These are phyloP conservation scores for zebrafish (Danio rerio) DNA, from an alignment of 2,113 vertebrate genomes.

Conservation along the genomic window DNA sequence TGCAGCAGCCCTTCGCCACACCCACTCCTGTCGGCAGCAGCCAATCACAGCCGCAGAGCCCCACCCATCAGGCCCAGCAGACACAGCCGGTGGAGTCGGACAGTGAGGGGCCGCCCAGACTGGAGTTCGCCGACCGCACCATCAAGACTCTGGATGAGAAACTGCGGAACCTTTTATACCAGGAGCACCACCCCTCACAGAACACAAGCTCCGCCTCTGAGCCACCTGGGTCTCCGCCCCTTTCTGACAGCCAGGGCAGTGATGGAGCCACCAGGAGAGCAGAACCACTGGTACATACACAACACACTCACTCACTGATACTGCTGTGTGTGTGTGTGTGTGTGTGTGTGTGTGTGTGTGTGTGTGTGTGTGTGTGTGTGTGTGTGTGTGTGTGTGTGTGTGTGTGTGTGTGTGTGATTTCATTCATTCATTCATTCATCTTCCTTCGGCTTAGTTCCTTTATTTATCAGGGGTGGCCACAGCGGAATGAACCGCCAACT, in stretches of 20 bases:
- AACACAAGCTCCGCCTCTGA: conserved; percentile 83
- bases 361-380: no score
- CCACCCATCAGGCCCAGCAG: conserved; percentile 54
- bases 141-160: conserved; percentile 97
- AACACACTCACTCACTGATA: no score
- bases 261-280: conserved; percentile 69
- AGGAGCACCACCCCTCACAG: conserved; percentile 89
- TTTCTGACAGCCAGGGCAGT: conserved; percentile 73
- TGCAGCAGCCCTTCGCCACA: conserved; percentile 74
- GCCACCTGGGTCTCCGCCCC: conserved; percentile 74
- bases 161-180: conserved; percentile 92
- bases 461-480: no score
- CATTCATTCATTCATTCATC: no score
- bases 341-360: no score
- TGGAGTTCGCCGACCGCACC: conserved; percentile 91
- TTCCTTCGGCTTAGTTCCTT: no score
- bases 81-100: conserved; percentile 81
- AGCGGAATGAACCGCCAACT: no score
- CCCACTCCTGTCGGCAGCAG: conserved; percentile 61
- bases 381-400: no score
- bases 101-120: conserved; percentile 84
- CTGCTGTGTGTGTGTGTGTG: no score
- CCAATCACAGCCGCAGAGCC: conserved; percentile 83
- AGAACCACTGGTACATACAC: conserved; percentile 72
- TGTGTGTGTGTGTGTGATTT: no score